phyloP scores from a whole-genome alignment of 1,140 invertebrate species.

The Charaxes varanes region DNA sequence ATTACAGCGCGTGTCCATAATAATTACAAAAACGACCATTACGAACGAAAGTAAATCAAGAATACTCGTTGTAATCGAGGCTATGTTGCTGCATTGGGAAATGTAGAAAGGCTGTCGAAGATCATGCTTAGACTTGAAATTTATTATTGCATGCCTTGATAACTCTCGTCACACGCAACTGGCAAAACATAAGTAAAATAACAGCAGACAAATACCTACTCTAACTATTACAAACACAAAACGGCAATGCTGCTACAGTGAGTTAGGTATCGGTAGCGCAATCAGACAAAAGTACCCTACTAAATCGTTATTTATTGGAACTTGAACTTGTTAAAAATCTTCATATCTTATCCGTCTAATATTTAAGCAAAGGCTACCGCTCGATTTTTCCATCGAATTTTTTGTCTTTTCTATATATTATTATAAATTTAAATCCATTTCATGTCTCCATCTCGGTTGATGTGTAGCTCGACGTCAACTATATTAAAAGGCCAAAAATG shows the following conservation, averaged over 20 bases:
- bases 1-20: background rate
- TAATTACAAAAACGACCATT: background rate
- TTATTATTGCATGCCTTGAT: slow-evolving; percentile 11
- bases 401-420: too few species aligned
- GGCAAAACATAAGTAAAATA: slow-evolving; percentile 13
- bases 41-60: background rate
- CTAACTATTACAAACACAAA: slow-evolving; percentile 4
- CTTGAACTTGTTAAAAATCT: slow-evolving; percentile 3
- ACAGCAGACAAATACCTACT: slow-evolving; percentile 19
- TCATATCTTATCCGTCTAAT: too few species aligned
- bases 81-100: too few species aligned
- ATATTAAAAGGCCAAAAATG: too few species aligned
- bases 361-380: too few species aligned
- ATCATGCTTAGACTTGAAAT: slow-evolving; percentile 8
- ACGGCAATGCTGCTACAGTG: slow-evolving; percentile 24
- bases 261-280: slow-evolving; percentile 12
- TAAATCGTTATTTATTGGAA: slow-evolving; percentile 11
- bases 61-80: too few species aligned
- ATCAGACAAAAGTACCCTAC: slow-evolving; percentile 6
- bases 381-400: too few species aligned
- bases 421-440: too few species aligned
- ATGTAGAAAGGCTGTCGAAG: too few species aligned
- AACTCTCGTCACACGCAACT: slow-evolving; percentile 19
- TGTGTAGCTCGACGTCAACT: too few species aligned
- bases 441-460: too few species aligned